Evolutionary conservation across 2,113 vertebrate species (phyloP).

Genomic region (Dicentrarchus labrax): DNA sequence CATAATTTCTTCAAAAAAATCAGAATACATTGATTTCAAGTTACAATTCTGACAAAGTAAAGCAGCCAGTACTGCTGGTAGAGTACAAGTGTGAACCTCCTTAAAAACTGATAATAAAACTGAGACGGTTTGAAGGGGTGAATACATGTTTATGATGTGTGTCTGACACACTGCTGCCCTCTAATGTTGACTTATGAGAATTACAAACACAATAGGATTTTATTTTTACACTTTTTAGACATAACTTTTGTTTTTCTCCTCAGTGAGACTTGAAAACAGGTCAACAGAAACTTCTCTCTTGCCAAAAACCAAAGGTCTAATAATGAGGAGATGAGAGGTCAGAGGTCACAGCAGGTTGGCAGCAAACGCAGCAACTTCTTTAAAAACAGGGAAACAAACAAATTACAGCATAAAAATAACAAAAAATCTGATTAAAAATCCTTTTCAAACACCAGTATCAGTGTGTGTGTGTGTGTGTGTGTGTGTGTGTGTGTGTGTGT

Average conservation of each 20-base stretch:
- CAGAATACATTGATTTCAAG: no score
- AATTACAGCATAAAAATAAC: background rate
- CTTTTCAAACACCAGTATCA: no score
- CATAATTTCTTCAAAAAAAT: no score
- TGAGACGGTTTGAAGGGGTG: no score
- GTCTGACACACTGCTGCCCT: conserved; percentile 1
- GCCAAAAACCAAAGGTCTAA: background rate
- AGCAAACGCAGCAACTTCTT: background rate
- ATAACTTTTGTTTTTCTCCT: background rate
- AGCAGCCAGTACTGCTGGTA: no score
- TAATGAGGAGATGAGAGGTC: background rate
- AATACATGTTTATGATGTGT: background rate
- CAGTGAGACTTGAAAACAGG: background rate
- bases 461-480: no score
- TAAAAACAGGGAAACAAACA: background rate
- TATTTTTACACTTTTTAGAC: background rate
- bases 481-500: no score
- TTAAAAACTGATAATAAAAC: no score
- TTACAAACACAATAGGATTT: background rate
- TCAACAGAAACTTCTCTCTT: background rate
- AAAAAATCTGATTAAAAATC: background rate
- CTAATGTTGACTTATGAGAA: background rate
- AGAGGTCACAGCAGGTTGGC: background rate
- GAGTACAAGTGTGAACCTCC: no score
- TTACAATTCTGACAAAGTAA: no score